Base-by-base conservation (phyloP, 1,140 invertebrate species). In the Tachypleus tridentatus region DNA sequence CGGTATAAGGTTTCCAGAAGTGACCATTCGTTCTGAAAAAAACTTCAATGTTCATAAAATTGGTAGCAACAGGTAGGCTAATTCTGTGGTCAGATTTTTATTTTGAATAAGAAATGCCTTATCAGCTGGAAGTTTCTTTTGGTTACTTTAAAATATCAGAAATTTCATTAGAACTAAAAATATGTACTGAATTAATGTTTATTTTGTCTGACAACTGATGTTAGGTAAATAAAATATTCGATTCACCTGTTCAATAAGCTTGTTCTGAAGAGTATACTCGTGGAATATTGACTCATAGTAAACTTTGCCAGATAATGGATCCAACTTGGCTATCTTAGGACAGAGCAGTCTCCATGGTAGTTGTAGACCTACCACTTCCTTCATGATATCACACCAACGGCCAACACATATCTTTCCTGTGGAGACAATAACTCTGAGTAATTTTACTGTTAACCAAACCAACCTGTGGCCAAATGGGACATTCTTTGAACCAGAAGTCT, bases 1-100 rank as follows among this genome's bases (percentile, higher is more conserved):
- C 87, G 83, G 74, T 95, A 95, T 5, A 95, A 77, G 5, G 88
- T 87, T 76, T 94, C 91, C 11, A 87, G 85, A 3, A 90, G 85
- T 3, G 84, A 85, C 51, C 82, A 82, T 10, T 76, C 77, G 47
- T 73, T 73, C 77, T 80, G 67, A 1, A 59, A 57, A 62, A 68
- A 51, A 67, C 53, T 54, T 8, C 29, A 29, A 29, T 29, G 29
- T 29, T 29, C 29, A 29, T 29, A 0, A 29, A 29, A 29, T 29
- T 29, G 29, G 29, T 29, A 1, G 29, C 29, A 29, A 29, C 29
- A 29, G 29, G 29, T 29, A 29, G 29, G 29, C 29, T 29, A 29
- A 29, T 29, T 29, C 2, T 29, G 29, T 29, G 29, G 29, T 29
- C 29, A 29, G 29, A 29, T 29, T 0, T n/a, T 29, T 29, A 29